Conservation (phyloP, 1,140 invertebrate species). For the Achroia grisella region DNA sequence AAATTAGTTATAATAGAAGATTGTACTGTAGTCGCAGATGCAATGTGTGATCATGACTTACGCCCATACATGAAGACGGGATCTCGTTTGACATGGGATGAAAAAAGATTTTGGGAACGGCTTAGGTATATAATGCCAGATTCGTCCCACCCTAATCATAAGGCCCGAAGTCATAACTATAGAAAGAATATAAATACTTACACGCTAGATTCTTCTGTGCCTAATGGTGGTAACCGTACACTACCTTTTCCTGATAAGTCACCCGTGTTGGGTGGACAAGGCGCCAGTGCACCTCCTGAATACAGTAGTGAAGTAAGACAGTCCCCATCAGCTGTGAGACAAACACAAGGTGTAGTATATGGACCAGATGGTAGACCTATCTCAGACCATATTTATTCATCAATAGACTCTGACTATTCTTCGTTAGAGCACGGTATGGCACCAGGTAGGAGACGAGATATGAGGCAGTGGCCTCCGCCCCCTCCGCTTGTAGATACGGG, state of each 20-base stretch:
- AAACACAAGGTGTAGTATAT: slow-evolving; percentile 61
- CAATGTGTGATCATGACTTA: slow-evolving; percentile 90
- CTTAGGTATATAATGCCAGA: slow-evolving; percentile 91
- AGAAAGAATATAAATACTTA: slow-evolving; percentile 86
- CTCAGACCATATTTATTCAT: slow-evolving; percentile 90
- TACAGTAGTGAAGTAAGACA: slow-evolving; percentile 61
- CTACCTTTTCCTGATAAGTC: slow-evolving; percentile 67
- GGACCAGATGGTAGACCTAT: slow-evolving; percentile 77
- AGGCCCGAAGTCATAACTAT: slow-evolving; percentile 72
- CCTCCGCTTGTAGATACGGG: slow-evolving; percentile 59
- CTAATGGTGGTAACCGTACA: slow-evolving; percentile 73
- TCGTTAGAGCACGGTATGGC: slow-evolving; percentile 69
- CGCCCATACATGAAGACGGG: slow-evolving; percentile 90
- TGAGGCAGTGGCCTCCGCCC: slow-evolving; percentile 62
- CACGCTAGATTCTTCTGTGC: slow-evolving; percentile 79
- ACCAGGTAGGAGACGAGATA: slow-evolving; percentile 55
- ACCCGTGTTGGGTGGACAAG: slow-evolving; percentile 67
- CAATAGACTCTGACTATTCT: slow-evolving; percentile 88
- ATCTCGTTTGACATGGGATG: slow-evolving; percentile 88
- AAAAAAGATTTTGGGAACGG: slow-evolving; percentile 94
- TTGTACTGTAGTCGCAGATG: slow-evolving; percentile 80
- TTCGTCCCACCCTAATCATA: slow-evolving; percentile 52
- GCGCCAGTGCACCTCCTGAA: slow-evolving; percentile 67
- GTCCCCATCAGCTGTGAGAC: slow-evolving; percentile 65
- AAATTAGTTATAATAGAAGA: slow-evolving; percentile 92